These are phyloP conservation scores for Choloepus hoffmanni DNA, from an alignment of 2,113 vertebrate genomes.

Conservation along the genomic window DNA sequence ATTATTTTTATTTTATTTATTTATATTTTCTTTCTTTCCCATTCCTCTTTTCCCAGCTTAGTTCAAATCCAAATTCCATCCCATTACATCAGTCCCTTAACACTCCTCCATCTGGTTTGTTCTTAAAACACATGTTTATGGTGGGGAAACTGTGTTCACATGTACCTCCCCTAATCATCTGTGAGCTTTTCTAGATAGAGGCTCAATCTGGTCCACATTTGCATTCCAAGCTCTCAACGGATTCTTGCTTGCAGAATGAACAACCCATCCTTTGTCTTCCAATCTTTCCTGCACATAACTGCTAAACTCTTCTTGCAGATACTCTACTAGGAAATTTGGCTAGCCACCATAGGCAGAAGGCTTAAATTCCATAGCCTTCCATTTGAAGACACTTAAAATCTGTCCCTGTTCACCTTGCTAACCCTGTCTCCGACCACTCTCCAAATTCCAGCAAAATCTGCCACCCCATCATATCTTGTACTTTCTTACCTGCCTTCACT, in stretches of 20 bases:
- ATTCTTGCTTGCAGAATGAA: neutral
- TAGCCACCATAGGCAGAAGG: neutral
- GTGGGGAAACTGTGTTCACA: neutral
- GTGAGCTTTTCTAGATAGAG: neutral
- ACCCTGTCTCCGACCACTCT: neutral
- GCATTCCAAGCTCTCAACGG: neutral
- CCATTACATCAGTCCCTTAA: neutral
- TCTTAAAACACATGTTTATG: neutral
- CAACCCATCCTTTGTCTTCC: neutral
- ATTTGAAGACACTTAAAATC: neutral
- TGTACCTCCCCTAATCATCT: neutral
- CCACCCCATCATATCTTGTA: rapidly evolving
- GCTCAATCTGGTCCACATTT: rapidly evolving
- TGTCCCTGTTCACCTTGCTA: neutral
- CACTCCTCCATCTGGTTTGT: no score
- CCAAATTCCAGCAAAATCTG: neutral
- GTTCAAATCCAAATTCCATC: neutral
- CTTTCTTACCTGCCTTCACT: neutral
- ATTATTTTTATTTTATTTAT: no score
- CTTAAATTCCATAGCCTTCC: neutral
- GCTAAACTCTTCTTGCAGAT: neutral
- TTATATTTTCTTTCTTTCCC: neutral
- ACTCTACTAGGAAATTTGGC: neutral
- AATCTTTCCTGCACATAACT: neutral
- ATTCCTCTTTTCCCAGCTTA: neutral